Evolutionary conservation across 30 jellyfish, hydroid and myxozoan genomes (phyloP).

Genomic region (Pseudorhiza aurosa): DNA sequence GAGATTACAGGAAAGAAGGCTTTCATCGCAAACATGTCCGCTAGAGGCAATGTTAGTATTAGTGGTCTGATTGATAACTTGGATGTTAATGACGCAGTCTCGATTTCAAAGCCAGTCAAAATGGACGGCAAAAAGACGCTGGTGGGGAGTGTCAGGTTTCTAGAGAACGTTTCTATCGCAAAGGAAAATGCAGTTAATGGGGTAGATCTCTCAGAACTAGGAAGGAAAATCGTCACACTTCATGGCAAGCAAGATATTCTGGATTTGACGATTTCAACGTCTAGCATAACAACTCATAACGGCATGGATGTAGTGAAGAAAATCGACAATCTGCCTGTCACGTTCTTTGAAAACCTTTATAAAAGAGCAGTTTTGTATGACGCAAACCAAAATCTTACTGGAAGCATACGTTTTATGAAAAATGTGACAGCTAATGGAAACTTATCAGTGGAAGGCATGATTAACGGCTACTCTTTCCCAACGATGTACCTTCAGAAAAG

Average conservation of each 20-base stretch:
- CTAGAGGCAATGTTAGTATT: conserved; percentile 22
- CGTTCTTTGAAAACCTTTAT: conserved; percentile 8
- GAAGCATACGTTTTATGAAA: not conserved
- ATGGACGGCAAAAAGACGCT: conserved; percentile 47
- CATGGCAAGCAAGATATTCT: conserved; percentile 16
- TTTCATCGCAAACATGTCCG: conserved; percentile 15
- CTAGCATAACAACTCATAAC: not conserved
- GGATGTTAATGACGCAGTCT: conserved; percentile 21
- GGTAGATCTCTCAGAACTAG: conserved; percentile 68
- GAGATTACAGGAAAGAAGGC: conserved; percentile 54
- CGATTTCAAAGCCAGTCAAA: conserved; percentile 22
- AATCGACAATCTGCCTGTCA: conserved; percentile 15
- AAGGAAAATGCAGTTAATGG: conserved; percentile 26
- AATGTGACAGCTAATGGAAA: conserved; percentile 1
- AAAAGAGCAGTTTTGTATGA: conserved; percentile 26
- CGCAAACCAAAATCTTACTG: conserved; percentile 61
- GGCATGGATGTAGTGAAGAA: not conserved
- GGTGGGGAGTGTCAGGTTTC: not conserved
- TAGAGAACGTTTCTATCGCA: conserved; percentile 13
- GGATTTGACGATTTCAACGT: conserved; percentile 6
- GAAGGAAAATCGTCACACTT: not conserved
- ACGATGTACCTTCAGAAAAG: conserved; percentile 16
- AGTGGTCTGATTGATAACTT: conserved; percentile 50
- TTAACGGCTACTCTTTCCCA: conserved; percentile 58
- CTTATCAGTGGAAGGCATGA: conserved; percentile 4